Base-by-base conservation (phyloP, 1,140 invertebrate species). In the Lucilia cuprina region DNA sequence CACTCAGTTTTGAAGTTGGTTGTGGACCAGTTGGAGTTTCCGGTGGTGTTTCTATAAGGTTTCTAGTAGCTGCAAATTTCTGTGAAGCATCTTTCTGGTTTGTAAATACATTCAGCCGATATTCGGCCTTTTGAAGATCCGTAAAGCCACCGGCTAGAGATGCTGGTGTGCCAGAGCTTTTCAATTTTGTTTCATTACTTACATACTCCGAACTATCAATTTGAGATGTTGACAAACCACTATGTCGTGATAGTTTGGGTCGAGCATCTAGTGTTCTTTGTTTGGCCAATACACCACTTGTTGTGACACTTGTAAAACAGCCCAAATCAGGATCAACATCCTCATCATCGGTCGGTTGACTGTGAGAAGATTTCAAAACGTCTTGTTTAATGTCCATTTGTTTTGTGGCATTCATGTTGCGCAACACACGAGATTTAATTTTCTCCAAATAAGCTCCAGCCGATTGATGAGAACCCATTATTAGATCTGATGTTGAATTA, bases 161-260 rank as follows among this genome's bases (percentile, higher is more conserved):
- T 0, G 88, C 82, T 80, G 78, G 35, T 0, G 80, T 74, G 21
- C 87, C 86, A 12, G 87, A 87, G 75, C 87, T 86, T 21, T 88
- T 85, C 34, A 90, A 17, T 83, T 90, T 90, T 41, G 87, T 87
- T 86, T 90, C 89, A 80, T 91, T 91, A 85, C 88, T 91, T 9
- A 94, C 90, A 80, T 93, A 94, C 87, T 94, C 93, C 0, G 92
- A 93, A 84, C 92, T 92, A 83, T 94, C 93, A 65, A 93, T 93
- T 84, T 93, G 93, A 0, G 93, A 93, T 87, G 94, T 94, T 2
- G 93, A 93, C 85, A 94, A 86, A 84, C 94, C 94, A 83, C 92
- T 92, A 83, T 92, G 91, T 5, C 92, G 84, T 14, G 86, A 87
- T 83, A 87, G 86, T 85, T 88, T 92, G 85, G 86, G 87, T 86